Percentiles rank a stretch among this genome's conserved stretches.
Conservation (phyloP, 2,797 vertebrate species). For the Artibeus lituratus region DNA sequence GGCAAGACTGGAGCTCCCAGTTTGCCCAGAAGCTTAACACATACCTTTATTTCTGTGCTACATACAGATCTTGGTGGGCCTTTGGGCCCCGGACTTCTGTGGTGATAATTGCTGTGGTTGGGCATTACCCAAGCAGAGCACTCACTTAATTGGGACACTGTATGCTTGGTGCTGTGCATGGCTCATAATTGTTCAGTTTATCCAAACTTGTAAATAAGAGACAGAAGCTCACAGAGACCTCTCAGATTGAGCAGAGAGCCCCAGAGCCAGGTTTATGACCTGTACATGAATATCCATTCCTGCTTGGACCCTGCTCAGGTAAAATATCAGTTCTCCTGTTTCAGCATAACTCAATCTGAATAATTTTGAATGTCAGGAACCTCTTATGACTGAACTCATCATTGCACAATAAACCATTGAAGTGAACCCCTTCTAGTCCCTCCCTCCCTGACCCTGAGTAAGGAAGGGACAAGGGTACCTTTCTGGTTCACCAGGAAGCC, state of each 20-base stretch:
- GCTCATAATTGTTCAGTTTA: background rate
- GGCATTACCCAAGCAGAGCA: background rate
- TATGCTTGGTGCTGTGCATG: background rate
- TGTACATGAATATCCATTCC: background rate
- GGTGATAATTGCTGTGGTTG: background rate
- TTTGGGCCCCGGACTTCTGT: background rate
- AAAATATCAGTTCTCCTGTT: background rate
- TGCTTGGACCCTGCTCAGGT: background rate
- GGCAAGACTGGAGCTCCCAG: background rate
- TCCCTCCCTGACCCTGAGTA: background rate
- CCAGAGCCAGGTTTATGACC: background rate
- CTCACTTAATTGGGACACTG: fast-evolving
- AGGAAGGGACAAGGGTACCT: background rate
- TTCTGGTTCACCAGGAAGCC: background rate
- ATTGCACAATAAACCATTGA: background rate
- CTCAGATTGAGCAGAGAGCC: background rate
- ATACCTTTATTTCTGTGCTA: background rate
- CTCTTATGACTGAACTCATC: background rate
- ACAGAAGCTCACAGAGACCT: background rate
- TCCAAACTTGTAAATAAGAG: background rate
- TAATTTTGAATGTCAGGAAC: background rate
- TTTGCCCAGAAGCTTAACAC: background rate
- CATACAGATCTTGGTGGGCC: background rate
- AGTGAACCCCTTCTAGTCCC: background rate
- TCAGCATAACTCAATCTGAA: background rate